Evolutionary conservation across 2,113 vertebrate genomes (phyloP), one percentile per base, ranked within the genome.

Genomic region (Paramisgurnus dabryanus): DNA sequence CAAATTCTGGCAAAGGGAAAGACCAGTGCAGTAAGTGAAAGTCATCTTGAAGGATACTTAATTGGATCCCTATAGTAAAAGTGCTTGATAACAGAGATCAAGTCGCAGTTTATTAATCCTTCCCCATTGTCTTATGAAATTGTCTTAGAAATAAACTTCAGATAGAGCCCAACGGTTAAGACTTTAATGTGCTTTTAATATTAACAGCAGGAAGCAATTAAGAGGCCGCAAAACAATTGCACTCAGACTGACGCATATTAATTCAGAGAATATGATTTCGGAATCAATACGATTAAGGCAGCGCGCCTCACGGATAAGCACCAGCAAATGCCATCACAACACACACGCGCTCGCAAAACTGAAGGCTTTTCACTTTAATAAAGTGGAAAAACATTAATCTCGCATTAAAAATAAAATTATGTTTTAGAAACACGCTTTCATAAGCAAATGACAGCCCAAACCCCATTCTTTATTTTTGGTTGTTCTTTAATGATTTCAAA

Each of bases 11-110:
- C 93, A 94, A 87, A 88, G 88, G 90, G 92, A 93, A 92, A 94
- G 90, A 91, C 90, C 88, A 89, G 89, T 89, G 89, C 92, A 92
- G 92, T 89, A 88, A 93, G 91, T 92, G 92, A 93, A 94, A 94
- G 93, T 93, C 92, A 93, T 94, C 91, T 92, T 93, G 92, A 93
- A 93, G 93, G 92, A 91, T 92, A 93, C 91, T 93, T 94, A 93
- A 94, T 93, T 93, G 92, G 92, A 91, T 93, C 93, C 92, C 92
- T 86, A 85, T 91, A 91, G 92, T 91, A 92, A 88, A 90, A 88
- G 87, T 89, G 88, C 87, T 87, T 91, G 89, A 92, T 91, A 91
- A 90, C 89, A 90, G 90, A 92, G 92, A 93, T 92, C 90, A 91
- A 93, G 91, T 89, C 85, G 89, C 89, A 91, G 91, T 93, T 93